phyloP scores from a whole-genome alignment of 1,140 invertebrate species.

The Acyrthosiphon pisum region DNA sequence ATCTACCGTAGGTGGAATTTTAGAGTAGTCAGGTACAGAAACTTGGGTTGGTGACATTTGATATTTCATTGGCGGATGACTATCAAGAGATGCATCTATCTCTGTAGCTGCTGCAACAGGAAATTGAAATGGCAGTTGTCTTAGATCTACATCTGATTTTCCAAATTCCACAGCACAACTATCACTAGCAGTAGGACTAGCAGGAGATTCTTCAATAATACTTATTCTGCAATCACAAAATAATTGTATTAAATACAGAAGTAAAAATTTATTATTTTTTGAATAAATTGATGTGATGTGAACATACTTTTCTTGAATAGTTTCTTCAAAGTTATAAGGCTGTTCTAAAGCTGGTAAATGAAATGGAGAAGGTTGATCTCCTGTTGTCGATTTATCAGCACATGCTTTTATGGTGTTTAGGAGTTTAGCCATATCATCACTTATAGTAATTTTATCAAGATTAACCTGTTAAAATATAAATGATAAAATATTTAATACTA shows the following conservation, averaged over 20 bases:
- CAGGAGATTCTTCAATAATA: constrained; percentile 51
- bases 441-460: constrained; percentile 46
- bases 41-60: constrained; percentile 53
- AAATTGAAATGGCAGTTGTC: constrained; percentile 76
- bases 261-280: not conserved
- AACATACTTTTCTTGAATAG: constrained; percentile 40
- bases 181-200: constrained; percentile 25
- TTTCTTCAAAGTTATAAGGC: constrained; percentile 14
- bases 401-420: constrained; percentile 34
- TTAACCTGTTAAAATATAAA: constrained; percentile 43
- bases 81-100: constrained; percentile 80
- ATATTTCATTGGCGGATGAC: constrained; percentile 70
- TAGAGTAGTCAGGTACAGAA: constrained; percentile 59
- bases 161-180: constrained; percentile 38
- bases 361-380: constrained; percentile 40
- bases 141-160: constrained; percentile 68
- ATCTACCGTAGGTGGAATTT: constrained; percentile 48
- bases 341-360: constrained; percentile 23
- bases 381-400: constrained; percentile 12
- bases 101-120: constrained; percentile 80
- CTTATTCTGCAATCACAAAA: not conserved
- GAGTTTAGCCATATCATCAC: constrained; percentile 54
- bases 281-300: not conserved
- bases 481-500: not conserved
- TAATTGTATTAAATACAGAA: not conserved